A percentile compares a stretch with the other conserved stretches of the same genome.
Conservation (phyloP, 2,888 invertebrate species). For the Sycophila texana region DNA sequence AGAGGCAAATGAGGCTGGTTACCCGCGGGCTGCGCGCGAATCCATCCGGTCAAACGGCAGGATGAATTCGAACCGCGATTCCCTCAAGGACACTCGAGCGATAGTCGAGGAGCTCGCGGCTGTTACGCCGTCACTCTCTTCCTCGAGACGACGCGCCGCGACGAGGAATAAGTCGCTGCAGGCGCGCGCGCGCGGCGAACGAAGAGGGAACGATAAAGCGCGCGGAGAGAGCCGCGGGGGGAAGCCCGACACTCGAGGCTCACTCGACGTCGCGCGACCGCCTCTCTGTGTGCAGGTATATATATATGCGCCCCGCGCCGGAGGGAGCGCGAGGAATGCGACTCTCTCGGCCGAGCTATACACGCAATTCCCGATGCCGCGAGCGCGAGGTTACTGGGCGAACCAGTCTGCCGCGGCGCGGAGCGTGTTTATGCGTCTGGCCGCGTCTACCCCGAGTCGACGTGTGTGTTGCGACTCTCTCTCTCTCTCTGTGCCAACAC, state of each 20-base stretch:
- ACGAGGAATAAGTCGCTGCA: background rate
- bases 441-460: background rate
- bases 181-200: background rate
- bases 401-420: constrained; percentile 65
- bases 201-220: constrained; percentile 41
- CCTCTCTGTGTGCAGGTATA: background rate
- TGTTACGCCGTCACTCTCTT: too few relatives aligned
- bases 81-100: constrained; percentile 36
- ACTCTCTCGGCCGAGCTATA: background rate
- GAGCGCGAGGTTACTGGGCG: constrained; percentile 69
- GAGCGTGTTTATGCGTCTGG: constrained; percentile 59
- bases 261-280: background rate
- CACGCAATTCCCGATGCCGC: background rate
- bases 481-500: too few relatives aligned
- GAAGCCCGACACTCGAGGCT: constrained; percentile 1
- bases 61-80: constrained; percentile 22
- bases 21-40: background rate
- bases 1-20: constrained; percentile 17
- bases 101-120: constrained; percentile 30
- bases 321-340: background rate
- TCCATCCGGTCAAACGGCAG: constrained; percentile 15
- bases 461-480: background rate
- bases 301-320: too few relatives aligned
- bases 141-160: background rate
- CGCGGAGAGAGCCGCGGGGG: background rate